phyloP scores from a whole-genome alignment of 2,113 vertebrate species.

The Cyanocitta stelleri region DNA sequence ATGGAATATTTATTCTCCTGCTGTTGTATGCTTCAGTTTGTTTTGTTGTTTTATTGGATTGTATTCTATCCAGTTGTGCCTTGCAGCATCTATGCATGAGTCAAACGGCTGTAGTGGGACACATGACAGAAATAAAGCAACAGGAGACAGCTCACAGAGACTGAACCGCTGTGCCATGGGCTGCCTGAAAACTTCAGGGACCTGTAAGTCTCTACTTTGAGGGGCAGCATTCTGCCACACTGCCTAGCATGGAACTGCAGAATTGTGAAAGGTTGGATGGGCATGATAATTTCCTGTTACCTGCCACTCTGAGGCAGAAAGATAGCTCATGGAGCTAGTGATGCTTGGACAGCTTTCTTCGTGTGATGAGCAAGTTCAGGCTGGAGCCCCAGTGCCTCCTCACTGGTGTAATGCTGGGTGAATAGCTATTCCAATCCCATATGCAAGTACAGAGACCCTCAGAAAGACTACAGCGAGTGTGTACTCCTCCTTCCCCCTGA shows the following conservation, averaged over 20 bases:
- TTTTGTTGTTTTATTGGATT: conserved; percentile 20
- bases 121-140: background rate
- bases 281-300: background rate
- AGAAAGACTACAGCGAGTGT: background rate
- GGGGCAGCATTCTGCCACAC: fast-evolving
- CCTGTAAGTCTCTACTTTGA: background rate
- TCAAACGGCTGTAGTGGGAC: background rate
- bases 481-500: background rate
- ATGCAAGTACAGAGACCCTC: background rate
- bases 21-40: background rate
- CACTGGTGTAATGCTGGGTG: background rate
- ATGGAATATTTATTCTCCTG: conserved; percentile 67
- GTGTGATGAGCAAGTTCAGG: background rate
- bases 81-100: background rate
- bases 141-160: background rate
- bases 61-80: background rate
- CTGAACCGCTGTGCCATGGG: fast-evolving
- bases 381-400: background rate
- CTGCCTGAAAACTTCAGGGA: background rate
- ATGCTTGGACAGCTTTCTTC: background rate
- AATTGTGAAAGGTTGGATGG: fast-evolving
- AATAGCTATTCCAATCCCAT: background rate
- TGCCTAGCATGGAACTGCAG: background rate
- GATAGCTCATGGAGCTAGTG: background rate
- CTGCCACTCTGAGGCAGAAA: background rate